phyloP scores from a whole-genome alignment of 2,888 invertebrate species.

The Lasius platythorax region DNA sequence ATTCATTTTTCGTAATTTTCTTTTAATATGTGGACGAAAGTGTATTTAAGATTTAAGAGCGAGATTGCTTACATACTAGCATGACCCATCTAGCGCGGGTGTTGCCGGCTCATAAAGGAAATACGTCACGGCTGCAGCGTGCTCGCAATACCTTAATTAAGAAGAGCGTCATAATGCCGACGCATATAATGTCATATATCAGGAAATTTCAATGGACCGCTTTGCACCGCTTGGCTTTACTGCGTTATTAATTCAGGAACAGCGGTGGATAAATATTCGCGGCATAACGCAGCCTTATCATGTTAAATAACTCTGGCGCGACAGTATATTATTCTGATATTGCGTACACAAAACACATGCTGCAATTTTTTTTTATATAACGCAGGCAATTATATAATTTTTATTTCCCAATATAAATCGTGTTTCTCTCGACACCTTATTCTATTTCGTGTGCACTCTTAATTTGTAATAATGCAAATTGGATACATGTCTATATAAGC shows the following conservation, averaged over 20 bases:
- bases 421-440: background rate
- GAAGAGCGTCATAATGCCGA: constrained; percentile 64
- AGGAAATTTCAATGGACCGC: constrained; percentile 62
- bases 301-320: constrained; percentile 50
- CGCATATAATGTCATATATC: constrained; percentile 58
- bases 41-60: background rate
- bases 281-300: constrained; percentile 46
- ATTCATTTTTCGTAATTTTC: background rate
- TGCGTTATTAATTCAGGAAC: constrained; percentile 62
- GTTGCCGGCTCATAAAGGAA: constrained; percentile 65
- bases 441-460: background rate
- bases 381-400: background rate
- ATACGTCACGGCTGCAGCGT: constrained; percentile 58
- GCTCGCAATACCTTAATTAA: constrained; percentile 54
- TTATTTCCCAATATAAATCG: background rate
- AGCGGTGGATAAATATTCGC: constrained; percentile 53
- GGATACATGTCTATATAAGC: background rate
- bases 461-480: background rate
- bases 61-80: constrained; percentile 37
- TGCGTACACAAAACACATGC: constrained; percentile 17
- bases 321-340: constrained; percentile 47
- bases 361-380: constrained; percentile 21
- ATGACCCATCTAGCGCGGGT: constrained; percentile 53
- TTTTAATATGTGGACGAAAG: background rate
- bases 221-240: constrained; percentile 47